Conservation (phyloP, 2,888 invertebrate genomes). For the Priocnemis perturbator region DNA sequence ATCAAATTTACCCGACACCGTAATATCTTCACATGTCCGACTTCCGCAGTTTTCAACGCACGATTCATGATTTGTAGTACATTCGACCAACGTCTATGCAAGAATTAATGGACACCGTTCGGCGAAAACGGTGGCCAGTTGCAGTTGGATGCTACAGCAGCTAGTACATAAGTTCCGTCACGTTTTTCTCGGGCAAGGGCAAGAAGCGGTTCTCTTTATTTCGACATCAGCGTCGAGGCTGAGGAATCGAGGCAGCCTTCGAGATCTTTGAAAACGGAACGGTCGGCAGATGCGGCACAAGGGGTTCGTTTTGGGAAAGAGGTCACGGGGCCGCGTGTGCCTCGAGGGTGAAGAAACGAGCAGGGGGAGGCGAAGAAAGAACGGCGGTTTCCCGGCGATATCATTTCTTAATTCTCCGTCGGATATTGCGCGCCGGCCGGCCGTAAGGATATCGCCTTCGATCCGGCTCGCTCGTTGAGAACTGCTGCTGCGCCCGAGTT, state of each 20-base stretch:
- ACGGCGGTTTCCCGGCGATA: conserved; percentile 13
- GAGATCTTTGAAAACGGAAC: too few relatives aligned
- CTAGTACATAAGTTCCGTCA: too few relatives aligned
- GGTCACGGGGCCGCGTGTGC: not conserved
- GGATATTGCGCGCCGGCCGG: conserved; percentile 1
- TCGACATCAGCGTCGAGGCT: conserved; percentile 50
- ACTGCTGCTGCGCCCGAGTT: conserved; percentile 1
- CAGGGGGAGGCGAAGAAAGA: conserved; percentile 13
- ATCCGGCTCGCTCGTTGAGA: conserved; percentile 1
- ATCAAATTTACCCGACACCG: too few relatives aligned
- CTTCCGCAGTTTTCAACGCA: too few relatives aligned
- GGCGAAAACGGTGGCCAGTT: too few relatives aligned
- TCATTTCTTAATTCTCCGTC: conserved; percentile 12
- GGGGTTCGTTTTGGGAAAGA: conserved; percentile 19
- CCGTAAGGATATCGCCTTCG: conserved; percentile 2
- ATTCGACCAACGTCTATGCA: too few relatives aligned
- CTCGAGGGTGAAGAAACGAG: conserved; percentile 10
- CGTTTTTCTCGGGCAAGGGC: not conserved
- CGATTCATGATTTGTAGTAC: too few relatives aligned
- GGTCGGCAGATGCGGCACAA: conserved; percentile 14
- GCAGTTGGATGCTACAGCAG: too few relatives aligned
- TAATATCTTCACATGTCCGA: too few relatives aligned
- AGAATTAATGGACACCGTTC: too few relatives aligned
- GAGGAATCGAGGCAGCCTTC: not conserved
- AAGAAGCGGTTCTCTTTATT: conserved; percentile 58